Evolutionary conservation across 2,888 invertebrate genomes (phyloP), one percentile per base, ranked within the genome.

Genomic region (Crocallis elinguaria): DNA sequence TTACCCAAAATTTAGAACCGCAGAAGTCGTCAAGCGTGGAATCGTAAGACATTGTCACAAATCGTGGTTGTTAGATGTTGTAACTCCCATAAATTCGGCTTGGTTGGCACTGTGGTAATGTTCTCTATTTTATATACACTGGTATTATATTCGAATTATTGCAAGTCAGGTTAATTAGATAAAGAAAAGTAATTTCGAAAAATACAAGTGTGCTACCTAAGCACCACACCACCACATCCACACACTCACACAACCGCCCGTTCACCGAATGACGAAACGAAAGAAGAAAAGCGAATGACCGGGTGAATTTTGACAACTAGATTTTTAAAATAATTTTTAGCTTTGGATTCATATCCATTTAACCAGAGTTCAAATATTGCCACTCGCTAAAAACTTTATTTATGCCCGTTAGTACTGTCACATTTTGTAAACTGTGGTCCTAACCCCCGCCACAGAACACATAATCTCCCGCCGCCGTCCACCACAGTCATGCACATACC

Each of bases 1-100:
- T 95, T 92, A 96, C 96, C 96, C 96, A 96, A 93, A 96, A 96
- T 81, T 86, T 83, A 49, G 94, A 94, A 66, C 96, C 96, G 82
- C 96, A 96, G 92, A 95, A 96, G 69, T 92, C 90, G 84, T 96
- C 95, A 93, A 96, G 94, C 69, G 93, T 87, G 78, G 93, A 92
- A 82, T 92, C 82, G 69, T 84, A 82, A 75, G 89, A 84, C 90
- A 90, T 88, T 82, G 86, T 93, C 80, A 94, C 77, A 72, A 69
- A 62, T 71, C 64, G 64, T 67, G 64, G 62, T 62, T 69, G 59
- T 64, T 66, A 71, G 44, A 55, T 55, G 58, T 64, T 66, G 49
- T 60, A 72, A 71, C 67, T 71, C 71, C 73, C 76, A 74, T 75
- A 71, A 57, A 77, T 64, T 51, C 42, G 43, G 41, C 55, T 19